Conservation (phyloP, 1,140 invertebrate species). For the Melanaphis sacchari region DNA sequence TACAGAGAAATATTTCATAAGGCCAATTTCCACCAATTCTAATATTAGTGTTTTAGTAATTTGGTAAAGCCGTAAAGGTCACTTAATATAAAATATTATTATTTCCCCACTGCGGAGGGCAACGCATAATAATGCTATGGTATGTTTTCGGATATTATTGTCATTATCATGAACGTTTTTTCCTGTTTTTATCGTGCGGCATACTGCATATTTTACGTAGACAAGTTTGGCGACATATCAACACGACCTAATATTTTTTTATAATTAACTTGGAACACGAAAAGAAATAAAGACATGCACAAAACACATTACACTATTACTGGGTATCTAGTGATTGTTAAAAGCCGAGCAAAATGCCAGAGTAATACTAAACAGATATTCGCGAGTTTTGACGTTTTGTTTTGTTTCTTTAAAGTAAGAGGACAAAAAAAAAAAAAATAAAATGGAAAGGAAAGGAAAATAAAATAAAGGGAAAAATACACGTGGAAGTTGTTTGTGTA, state of each 20-base stretch:
- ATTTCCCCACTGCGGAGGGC: neutral
- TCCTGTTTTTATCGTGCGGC: neutral
- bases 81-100: neutral
- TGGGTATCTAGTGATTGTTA: neutral
- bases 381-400: slow-evolving; percentile 42
- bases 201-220: neutral
- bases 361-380: slow-evolving; percentile 35
- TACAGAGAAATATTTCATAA: neutral
- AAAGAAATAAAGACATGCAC: neutral
- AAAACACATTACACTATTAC: neutral
- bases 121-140: neutral
- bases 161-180: slow-evolving; percentile 2
- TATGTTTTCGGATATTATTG: neutral
- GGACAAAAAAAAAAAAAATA: neutral
- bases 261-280: neutral
- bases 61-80: slow-evolving; percentile 12
- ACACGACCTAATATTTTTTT: neutral
- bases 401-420: neutral
- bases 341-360: neutral
- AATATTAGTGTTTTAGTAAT: neutral
- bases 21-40: neutral
- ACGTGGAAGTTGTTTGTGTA: slow-evolving; percentile 48
- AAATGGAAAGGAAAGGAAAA: neutral
- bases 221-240: neutral
- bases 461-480: slow-evolving; percentile 23